Evolutionary conservation across 2,113 vertebrate genomes (phyloP).

Genomic region (Gulo gulo): DNA sequence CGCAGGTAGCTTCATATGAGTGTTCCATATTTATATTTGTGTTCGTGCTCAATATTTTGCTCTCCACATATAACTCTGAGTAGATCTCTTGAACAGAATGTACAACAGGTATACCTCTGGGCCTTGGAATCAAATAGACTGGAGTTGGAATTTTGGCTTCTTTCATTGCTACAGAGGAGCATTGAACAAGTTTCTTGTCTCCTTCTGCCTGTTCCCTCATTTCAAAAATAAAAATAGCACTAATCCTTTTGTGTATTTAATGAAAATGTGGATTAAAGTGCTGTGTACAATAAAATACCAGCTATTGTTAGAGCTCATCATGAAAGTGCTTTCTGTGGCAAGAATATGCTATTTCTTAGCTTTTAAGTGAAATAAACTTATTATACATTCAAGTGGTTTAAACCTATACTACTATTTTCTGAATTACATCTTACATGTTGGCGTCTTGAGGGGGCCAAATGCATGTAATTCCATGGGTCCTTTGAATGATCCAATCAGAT

Average conservation of each 20-base stretch:
- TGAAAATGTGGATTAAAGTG: conserved; percentile 37
- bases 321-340: neutral
- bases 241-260: conserved; percentile 51
- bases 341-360: neutral
- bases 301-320: neutral
- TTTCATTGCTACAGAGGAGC: neutral
- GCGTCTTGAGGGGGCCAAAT: neutral
- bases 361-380: conserved; percentile 44
- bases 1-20: neutral
- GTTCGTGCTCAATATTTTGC: neutral
- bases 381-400: conserved; percentile 8
- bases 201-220: neutral
- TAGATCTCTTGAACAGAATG: neutral
- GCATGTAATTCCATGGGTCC: neutral
- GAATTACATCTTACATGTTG: neutral
- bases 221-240: conserved; percentile 20
- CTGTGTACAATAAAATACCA: conserved; percentile 35
- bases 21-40: neutral
- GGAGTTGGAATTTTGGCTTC: neutral
- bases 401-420: conserved; percentile 35
- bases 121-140: neutral
- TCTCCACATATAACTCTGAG: neutral
- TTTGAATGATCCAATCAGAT: neutral
- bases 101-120: neutral
- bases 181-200: conserved; percentile 28